These are phyloP conservation scores for Osmerus eperlanus DNA, from an alignment of 2,113 vertebrate genomes.

Conservation along the genomic window DNA sequence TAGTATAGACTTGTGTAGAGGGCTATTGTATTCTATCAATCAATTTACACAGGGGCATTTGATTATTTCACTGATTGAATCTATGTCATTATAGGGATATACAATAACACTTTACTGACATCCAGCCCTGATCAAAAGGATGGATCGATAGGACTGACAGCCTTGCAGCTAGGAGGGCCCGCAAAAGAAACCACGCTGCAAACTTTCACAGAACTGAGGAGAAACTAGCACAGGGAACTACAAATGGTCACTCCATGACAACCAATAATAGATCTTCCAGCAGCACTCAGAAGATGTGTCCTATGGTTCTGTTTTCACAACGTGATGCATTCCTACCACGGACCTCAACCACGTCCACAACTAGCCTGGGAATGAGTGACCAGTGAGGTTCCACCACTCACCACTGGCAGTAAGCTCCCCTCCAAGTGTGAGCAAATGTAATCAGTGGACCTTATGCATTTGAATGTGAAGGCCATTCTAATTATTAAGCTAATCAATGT, in stretches of 20 bases:
- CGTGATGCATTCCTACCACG: neutral
- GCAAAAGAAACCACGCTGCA: neutral
- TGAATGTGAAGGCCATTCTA: slow-evolving; percentile 10
- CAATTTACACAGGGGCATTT: slow-evolving; percentile 27
- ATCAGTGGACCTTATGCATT: slow-evolving; percentile 13
- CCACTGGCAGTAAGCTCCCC: too few relatives aligned
- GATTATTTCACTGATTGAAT: slow-evolving; percentile 37
- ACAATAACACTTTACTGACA: too few relatives aligned
- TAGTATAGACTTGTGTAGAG: too few relatives aligned
- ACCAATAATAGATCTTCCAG: neutral
- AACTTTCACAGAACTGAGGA: neutral
- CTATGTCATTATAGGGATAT: neutral
- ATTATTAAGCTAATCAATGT: slow-evolving; percentile 1
- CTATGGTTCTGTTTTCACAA: neutral
- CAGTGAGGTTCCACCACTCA: neutral
- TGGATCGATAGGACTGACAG: neutral
- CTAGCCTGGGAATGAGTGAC: too few relatives aligned
- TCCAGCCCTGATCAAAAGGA: neutral
- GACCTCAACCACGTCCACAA: too few relatives aligned
- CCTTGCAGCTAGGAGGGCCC: neutral
- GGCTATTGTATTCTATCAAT: neutral
- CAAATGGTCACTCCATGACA: neutral
- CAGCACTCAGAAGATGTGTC: neutral
- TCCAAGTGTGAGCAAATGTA: neutral
- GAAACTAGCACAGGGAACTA: slow-evolving; percentile 12